Base-by-base conservation (phyloP, 2,797 vertebrate species). In the Catamblyrhynchus diadema region DNA sequence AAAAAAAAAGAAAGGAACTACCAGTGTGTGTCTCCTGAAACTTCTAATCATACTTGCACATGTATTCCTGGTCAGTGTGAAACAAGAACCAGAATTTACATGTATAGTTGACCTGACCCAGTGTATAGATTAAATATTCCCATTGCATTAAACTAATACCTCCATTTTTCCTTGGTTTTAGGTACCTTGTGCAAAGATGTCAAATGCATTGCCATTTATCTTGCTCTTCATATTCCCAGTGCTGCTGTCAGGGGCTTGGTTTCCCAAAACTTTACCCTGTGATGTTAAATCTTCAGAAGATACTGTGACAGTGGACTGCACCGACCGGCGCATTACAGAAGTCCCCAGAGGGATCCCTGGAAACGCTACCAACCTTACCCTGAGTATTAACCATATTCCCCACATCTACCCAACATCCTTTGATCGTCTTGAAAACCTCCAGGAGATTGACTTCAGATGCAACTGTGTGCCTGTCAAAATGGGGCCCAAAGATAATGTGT, bases 401-500 rank as follows among this genome's bases (percentile, higher is more conserved):
- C 64, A 60, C 8, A 97, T 99, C 81, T 97, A 97, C 80, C 96
- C 97, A 64, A 97, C 95, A 50, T 98, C 99, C 7, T 99, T 99
- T 91, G 77, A 70, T 5, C 95, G 89, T 16, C 98, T 99, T 81
- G 93, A 97, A n/a, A 98, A 98, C 60, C 97, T 99, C 22, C 93
- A 97, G 6, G 99, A 99, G 97, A 98, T 99, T 10, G 99, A 99
- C 96, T 98, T 99, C 97, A 98, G 99, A 87, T 99, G 99, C 97
- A 99, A 99, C 97, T 99, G 99, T 50, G 95, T 99, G 72, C 99
- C 99, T 33, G 65, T 97, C 88, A 99, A 93, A 96, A 65, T 99
- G 7, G 99, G 99, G 2, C 98, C 99, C 21, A 99, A 99, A 95
- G 97, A 99, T 69, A 81, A 64, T 0, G 75, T 99, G n/a, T 99